These are phyloP conservation scores for Enteromius unitaeniatus DNA, from an alignment of 2,797 vertebrate genomes.

Conservation along the genomic window DNA sequence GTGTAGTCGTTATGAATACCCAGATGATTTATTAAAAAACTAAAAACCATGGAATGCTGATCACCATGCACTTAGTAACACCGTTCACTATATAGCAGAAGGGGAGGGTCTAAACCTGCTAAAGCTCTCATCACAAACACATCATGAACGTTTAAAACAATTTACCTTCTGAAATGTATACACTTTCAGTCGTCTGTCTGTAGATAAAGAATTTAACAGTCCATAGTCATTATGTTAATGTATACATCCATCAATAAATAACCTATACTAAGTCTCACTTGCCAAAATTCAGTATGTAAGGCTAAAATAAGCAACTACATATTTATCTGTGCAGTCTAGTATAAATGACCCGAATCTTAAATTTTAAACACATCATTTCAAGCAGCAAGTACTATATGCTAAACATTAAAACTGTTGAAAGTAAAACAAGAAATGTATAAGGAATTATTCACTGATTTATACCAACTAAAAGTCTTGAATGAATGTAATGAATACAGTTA, in stretches of 20 bases:
- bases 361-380: neutral
- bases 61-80: neutral
- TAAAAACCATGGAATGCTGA: neutral
- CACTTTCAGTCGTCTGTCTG: neutral
- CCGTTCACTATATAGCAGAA: neutral
- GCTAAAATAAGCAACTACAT: neutral
- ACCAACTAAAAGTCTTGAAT: neutral
- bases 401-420: neutral
- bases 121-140: neutral
- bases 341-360: neutral
- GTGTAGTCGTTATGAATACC: neutral
- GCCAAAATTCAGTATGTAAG: neutral
- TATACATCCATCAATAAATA: constrained; percentile 7
- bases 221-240: neutral
- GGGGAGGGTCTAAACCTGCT: neutral
- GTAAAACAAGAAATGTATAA: neutral
- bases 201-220: neutral
- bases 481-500: neutral
- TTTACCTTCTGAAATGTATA: constrained; percentile 5
- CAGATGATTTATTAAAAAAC: neutral
- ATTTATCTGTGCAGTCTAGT: neutral
- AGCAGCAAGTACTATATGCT: neutral
- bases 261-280: neutral
- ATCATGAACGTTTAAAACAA: neutral
- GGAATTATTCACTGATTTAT: neutral